phyloP scores from a whole-genome alignment of 2,113 vertebrate species.

The Austrofundulus limnaeus region DNA sequence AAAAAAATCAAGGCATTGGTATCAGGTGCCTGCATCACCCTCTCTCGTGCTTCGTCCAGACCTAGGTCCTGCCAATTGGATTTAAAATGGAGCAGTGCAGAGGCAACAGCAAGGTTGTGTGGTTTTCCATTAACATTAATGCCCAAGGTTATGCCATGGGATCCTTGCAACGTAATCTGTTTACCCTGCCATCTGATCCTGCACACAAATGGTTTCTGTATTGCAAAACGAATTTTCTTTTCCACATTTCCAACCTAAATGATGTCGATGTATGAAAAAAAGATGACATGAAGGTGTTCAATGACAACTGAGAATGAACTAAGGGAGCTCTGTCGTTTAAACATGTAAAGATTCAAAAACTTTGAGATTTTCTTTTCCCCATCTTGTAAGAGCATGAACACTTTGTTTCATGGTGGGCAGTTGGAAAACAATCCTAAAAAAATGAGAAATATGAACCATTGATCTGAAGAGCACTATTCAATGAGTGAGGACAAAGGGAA shows the following conservation, averaged over 20 bases:
- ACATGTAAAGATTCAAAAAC: no score
- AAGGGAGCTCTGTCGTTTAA: not conserved
- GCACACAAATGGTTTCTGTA: constrained; percentile 34
- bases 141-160: constrained; percentile 58
- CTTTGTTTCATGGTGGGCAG: no score
- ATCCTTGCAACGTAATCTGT: constrained; percentile 63
- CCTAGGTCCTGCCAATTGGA: constrained; percentile 58
- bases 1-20: constrained; percentile 42
- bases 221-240: constrained; percentile 58
- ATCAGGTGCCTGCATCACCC: constrained; percentile 50
- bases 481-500: not conserved
- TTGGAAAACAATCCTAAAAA: constrained; percentile 32
- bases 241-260: constrained; percentile 13
- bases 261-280: constrained; percentile 20
- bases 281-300: not conserved
- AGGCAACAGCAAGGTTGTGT: constrained; percentile 69
- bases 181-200: constrained; percentile 69
- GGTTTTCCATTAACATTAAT: constrained; percentile 72
- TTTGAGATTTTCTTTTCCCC: no score
- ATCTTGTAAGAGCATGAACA: no score
- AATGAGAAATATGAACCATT: constrained; percentile 33
- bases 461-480: constrained; percentile 11
- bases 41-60: constrained; percentile 36
- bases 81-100: constrained; percentile 59
- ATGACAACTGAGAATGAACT: not conserved